Conservation (phyloP, 2,797 vertebrate genomes). For the Crenichthys baileyi region DNA sequence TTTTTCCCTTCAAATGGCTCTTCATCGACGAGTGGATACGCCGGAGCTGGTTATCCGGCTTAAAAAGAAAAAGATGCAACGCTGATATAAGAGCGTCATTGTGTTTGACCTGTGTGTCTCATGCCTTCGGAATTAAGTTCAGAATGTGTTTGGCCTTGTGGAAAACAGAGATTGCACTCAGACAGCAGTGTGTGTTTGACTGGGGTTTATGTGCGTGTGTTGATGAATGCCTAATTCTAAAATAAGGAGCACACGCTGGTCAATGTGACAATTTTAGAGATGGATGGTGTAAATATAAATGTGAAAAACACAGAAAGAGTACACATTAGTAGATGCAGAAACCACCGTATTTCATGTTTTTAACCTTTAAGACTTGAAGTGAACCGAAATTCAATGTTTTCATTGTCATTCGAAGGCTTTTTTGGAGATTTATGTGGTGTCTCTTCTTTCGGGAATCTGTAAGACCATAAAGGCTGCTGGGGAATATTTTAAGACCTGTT, state of each 20-base stretch:
- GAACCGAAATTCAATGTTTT: conserved; percentile 9
- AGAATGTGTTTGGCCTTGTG: conserved; percentile 68
- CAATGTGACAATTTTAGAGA: conserved; percentile 63
- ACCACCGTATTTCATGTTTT: conserved; percentile 23
- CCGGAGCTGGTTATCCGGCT: conserved; percentile 40
- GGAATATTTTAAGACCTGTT: conserved; percentile 73
- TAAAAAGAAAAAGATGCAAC: conserved; percentile 35
- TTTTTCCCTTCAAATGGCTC: conserved; percentile 15
- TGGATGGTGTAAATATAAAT: conserved; percentile 64
- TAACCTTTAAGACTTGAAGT: conserved; percentile 1
- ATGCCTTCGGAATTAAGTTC: conserved; percentile 73
- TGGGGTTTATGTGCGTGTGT: conserved; percentile 28
- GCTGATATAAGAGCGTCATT: conserved; percentile 67
- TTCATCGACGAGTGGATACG: conserved; percentile 16
- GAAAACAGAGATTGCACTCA: conserved; percentile 34
- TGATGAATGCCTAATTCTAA: conserved; percentile 72
- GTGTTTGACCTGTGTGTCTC: conserved; percentile 69
- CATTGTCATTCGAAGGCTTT: conserved; percentile 50
- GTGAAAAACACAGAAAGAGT: conserved; percentile 17
- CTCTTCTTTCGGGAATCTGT: conserved; percentile 66
- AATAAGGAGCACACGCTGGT: conserved; percentile 73
- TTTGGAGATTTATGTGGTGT: conserved; percentile 58
- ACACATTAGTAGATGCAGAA: conserved; percentile 12
- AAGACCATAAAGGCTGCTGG: conserved; percentile 67
- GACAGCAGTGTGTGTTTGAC: conserved; percentile 32